A percentile compares a stretch with the other conserved stretches of the same genome.
Evolutionary conservation across 2,888 invertebrate species (phyloP).

Genomic region (Yponomeuta cagnagella): DNA sequence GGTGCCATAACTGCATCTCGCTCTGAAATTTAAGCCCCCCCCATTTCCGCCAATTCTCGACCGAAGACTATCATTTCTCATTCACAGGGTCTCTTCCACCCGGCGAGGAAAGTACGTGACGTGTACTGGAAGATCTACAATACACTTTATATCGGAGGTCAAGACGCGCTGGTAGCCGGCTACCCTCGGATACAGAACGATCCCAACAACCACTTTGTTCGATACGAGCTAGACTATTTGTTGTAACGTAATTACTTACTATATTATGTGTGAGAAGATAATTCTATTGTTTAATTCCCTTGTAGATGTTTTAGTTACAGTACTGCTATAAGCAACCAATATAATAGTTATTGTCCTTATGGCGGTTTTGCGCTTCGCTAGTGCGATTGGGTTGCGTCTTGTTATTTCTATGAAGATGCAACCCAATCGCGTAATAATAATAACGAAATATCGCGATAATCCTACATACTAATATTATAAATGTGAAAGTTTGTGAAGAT

Average conservation of each 20-base stretch:
- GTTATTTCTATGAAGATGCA: no score
- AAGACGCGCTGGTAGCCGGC: slow-evolving; percentile 97
- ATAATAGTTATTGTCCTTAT: no score
- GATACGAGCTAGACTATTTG: slow-evolving; percentile 95
- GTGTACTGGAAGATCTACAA: slow-evolving; percentile 99
- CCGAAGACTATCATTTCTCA: not conserved
- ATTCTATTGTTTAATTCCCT: slow-evolving; percentile 23
- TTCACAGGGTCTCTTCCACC: slow-evolving; percentile 96
- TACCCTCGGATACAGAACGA: slow-evolving; percentile 98
- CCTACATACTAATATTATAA: no score
- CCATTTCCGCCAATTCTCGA: not conserved
- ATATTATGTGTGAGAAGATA: slow-evolving; percentile 25
- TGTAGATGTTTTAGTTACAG: slow-evolving; percentile 7
- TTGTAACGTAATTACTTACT: slow-evolving; percentile 73
- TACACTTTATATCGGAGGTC: slow-evolving; percentile 98
- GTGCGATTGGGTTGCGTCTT: no score
- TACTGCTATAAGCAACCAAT: not conserved
- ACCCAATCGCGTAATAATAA: no score
- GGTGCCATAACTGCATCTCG: no score
- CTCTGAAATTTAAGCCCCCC: no score
- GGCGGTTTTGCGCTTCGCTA: no score
- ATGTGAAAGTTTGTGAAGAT: no score
- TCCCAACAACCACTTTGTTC: slow-evolving; percentile 93
- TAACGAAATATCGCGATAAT: no score
- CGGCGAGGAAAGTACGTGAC: slow-evolving; percentile 98